Evolutionary conservation across 2,797 vertebrate genomes (phyloP), one percentile per base, ranked within the genome.

Genomic region (Enteromius argenteus): DNA sequence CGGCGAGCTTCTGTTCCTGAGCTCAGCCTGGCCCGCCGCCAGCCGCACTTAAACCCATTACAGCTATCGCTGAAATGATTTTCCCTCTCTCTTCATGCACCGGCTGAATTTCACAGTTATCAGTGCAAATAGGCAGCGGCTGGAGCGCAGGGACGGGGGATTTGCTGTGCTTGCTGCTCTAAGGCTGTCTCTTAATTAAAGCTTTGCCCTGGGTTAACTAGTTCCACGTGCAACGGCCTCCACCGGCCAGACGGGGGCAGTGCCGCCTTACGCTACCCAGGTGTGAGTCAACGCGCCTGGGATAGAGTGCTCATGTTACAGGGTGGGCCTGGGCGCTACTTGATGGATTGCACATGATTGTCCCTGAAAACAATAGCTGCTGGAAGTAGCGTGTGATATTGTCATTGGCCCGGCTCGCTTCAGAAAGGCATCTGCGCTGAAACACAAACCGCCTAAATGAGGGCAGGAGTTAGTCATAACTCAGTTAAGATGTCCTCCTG

Each of bases 71-170:
- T 94, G 93, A 96, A 95, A 96, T 96, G 92, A 95, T 96, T 96
- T 96, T 92, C 93, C 95, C 96, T 88, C 89, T 89, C 91, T 93
- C 89, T 90, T 76, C 72, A 68, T 83, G 93, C 94, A 91, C 90
- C 90, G 93, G 94, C 90, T 93, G 94, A 94, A 96, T 96, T 97
- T 97, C 96, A 96, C 95, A 96, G 95, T 95, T 96, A 94, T 96
- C 93, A 92, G 90, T 93, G 92, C 94, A 93, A 93, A 90, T 92
- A 90, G 90, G 91, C 92, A 91, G 93, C 92, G 92, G 92, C 93
- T 92, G 93, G 93, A 92, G 92, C 91, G 82, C 64, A 86, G 87
- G 76, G 83, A 87, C 71, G 82, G 23, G 87, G 90, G 56, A 78
- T 76, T 75, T 77, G 53, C 56, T 80, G 71, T 81, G 42, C 78